Conservation (phyloP, 2,113 vertebrate species). For the Megaceryle torquata region DNA sequence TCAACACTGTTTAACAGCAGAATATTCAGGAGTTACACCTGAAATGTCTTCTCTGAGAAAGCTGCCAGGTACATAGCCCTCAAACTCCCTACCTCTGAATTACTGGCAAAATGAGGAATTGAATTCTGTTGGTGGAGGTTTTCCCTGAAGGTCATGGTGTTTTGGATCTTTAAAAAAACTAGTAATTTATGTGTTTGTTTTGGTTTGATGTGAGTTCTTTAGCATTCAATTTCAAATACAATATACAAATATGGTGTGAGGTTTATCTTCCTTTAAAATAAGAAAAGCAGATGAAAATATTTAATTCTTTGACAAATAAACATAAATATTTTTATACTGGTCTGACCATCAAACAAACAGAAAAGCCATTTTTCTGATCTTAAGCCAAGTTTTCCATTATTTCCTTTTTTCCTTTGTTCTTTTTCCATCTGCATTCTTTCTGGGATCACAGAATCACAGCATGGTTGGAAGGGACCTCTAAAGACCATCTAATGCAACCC, state of each 20-base stretch:
- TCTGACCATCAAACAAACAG: not conserved
- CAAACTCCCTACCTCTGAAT: not conserved
- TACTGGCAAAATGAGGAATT: not conserved
- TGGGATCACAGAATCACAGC: too few species aligned
- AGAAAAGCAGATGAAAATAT: not conserved
- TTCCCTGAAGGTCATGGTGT: not conserved
- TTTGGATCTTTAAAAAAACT: not conserved
- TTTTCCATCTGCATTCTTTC: not conserved
- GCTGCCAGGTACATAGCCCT: not conserved
- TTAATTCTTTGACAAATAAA: not conserved
- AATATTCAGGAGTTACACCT: not conserved
- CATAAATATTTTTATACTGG: not conserved
- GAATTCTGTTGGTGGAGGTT: not conserved
- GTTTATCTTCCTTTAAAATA: not conserved
- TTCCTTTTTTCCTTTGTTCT: not conserved
- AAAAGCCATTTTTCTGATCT: not conserved
- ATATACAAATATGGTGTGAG: not conserved
- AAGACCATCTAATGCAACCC: too few species aligned
- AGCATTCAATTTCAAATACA: not conserved
- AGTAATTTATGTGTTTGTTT: not conserved
- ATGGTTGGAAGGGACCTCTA: too few species aligned
- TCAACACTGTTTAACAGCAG: not conserved
- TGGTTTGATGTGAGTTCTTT: not conserved
- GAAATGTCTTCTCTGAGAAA: not conserved
- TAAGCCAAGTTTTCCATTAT: not conserved